These are phyloP conservation scores for Tupiocoris notatus DNA, from an alignment of 2,888 invertebrate species.

Conservation along the genomic window DNA sequence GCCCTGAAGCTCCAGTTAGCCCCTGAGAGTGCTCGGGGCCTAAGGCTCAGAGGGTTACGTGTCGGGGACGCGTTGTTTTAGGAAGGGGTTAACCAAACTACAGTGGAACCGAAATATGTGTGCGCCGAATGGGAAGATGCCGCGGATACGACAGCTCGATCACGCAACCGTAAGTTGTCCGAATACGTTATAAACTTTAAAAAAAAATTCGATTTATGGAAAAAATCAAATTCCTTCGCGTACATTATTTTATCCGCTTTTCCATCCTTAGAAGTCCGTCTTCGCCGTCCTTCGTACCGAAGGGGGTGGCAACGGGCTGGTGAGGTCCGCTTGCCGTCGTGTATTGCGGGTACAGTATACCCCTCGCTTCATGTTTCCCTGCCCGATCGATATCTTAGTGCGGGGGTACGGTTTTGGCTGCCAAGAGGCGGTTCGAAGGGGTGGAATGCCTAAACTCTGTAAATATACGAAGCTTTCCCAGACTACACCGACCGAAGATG, in stretches of 20 bases:
- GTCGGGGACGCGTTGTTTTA: constrained; percentile 37
- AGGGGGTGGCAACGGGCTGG: constrained; percentile 21
- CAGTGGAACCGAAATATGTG: constrained; percentile 32
- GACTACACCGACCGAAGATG: background rate
- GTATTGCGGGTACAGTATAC: constrained; percentile 36
- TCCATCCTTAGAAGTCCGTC: background rate
- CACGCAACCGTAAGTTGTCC: constrained; percentile 22
- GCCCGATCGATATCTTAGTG: constrained; percentile 40
- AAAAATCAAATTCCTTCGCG: no score
- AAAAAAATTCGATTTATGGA: no score
- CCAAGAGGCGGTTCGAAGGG: constrained; percentile 22
- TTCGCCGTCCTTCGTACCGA: no score
- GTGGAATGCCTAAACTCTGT: constrained; percentile 34
- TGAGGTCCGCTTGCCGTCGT: constrained; percentile 33
- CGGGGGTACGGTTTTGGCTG: constrained; percentile 36
- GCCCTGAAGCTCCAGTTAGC: constrained; percentile 42
- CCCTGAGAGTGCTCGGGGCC: constrained; percentile 42
- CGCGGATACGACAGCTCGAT: constrained; percentile 22
- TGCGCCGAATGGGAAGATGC: constrained; percentile 29
- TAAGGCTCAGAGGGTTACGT: constrained; percentile 41
- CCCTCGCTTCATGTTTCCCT: constrained; percentile 29
- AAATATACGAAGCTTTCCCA: constrained; percentile 31
- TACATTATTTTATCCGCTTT: background rate
- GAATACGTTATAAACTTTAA: no score
- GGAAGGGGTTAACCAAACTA: constrained; percentile 33